Evolutionary conservation across 2,888 invertebrate species (phyloP), one percentile per base, ranked within the genome.

Genomic region (Biston betularia): DNA sequence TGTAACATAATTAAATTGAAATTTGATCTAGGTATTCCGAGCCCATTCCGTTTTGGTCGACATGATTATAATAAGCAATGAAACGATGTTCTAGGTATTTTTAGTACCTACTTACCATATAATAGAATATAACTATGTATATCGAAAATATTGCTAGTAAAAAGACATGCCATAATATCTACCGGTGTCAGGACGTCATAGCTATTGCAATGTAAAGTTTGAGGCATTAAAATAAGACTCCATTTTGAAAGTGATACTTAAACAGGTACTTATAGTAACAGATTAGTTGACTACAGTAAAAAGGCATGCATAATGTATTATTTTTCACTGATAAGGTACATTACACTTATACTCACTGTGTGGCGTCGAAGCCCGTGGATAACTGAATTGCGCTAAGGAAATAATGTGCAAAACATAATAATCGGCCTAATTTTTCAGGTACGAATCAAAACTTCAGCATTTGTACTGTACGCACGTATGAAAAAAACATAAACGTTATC

Each of bases 361-460:
- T 84, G 93, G 93, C 88, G 93, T 93, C 72, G 93, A 89, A 75
- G 92, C 92, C 87, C 92, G 88, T 82, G 92, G 92, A 89, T 93
- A 93, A 85, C 93, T 93, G 92, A 72, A 70, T 70, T 44, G 70
- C 69, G 87, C 85, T 93, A 89, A 93, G 90, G 87, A 90, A 89
- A 85, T 79, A 70, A 72, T 48, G 71, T 63, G 52, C 50, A 66
- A 68, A 61, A 64, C 15, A 63, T 54, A 64, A 63, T 54, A 64
- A 14, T 44, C 24, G 65, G 56, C 50, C 38, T 57, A 63, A 63
- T 9, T 44, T 53, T 53, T 60, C 35, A 52, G 4, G 34, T 50
- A 60, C 62, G 44, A 38, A 67, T 50, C 44, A 60, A 57, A 67
- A 70, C 68, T 67, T 70, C 72, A 72, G 71, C 70, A 69, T 71